Base-by-base conservation (phyloP, 1,140 invertebrate genomes). In the Danaus melanippus region DNA sequence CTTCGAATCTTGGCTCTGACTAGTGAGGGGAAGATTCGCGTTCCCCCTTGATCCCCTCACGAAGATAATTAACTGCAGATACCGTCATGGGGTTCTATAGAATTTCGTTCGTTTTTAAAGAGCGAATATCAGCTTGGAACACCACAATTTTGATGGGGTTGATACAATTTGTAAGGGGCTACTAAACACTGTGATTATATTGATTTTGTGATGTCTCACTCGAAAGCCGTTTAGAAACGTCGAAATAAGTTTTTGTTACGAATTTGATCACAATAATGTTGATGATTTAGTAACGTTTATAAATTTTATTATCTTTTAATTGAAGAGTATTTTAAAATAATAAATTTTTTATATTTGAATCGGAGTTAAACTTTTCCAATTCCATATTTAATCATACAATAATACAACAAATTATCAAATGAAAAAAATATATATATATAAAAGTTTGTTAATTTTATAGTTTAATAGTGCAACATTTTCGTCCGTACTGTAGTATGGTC, bases 1-100 rank as follows among this genome's bases (percentile, higher is more conserved):
- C 67, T 58, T 54, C 60, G 66, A 70, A 73, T 80, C 68, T 76
- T 68, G 65, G 53, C 51, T 56, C 67, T 63, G 59, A 68, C 49
- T 53, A 47, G 50, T 44, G 43, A 50, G 56, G 72, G 76, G 76
- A 71, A 72, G 77, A 74, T 74, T 75, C 76, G 68, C 70, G 76
- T 70, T 74, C 67, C 73, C 72, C 70, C 63, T 66, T 63, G 47
- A 60, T 67, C 68, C 78, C 78, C 76, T 79, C 64, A 68, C 70
- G 64, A 50, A 84, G 78, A 84, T 83, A 84, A 86, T 84, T 86
- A 86, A 84, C 80, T 83, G 78, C 78, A 84, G 83, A 82, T 84
- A 82, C 65, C 61, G 62, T 56, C 63, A 59, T 60, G 63, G 74
- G 71, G 74, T 71, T 66, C 67, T 67, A 77, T 80, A 71, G 78